These are phyloP conservation scores for Archivesica marissinica DNA, from an alignment of 1,140 invertebrate species.

Conservation along the genomic window DNA sequence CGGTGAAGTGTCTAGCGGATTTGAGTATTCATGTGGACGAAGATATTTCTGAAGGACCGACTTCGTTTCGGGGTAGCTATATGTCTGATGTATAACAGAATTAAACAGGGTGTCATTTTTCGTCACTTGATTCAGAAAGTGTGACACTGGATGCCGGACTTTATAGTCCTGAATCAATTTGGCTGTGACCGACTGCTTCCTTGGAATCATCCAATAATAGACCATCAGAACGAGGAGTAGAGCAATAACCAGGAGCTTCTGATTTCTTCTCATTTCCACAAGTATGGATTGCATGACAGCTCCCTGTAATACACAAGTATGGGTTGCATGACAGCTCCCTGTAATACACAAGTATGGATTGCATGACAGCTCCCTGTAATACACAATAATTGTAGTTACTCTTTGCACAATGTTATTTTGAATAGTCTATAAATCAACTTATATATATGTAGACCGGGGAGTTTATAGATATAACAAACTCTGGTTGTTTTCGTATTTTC, in stretches of 20 bases:
- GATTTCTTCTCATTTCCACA: slow-evolving; percentile 22
- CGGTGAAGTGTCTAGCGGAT: neutral
- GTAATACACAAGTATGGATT: neutral
- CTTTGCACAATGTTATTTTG: no score
- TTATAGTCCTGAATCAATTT: slow-evolving; percentile 9
- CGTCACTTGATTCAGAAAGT: slow-evolving; percentile 3
- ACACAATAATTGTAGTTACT: neutral
- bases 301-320: neutral
- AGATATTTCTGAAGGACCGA: slow-evolving; percentile 39
- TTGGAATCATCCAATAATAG: slow-evolving; percentile 12
- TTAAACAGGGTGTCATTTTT: slow-evolving; percentile 54
- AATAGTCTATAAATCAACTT: no score
- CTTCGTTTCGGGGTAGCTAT: neutral
- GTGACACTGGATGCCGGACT: slow-evolving; percentile 44
- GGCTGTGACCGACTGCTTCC: neutral
- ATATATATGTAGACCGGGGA: no score
- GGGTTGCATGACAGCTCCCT: slow-evolving; percentile 10
- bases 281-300: slow-evolving; percentile 6
- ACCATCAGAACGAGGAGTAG: neutral
- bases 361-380: slow-evolving; percentile 9
- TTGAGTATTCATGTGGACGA: neutral
- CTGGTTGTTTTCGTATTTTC: no score
- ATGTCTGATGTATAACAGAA: slow-evolving; percentile 17
- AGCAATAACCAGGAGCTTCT: slow-evolving; percentile 7
- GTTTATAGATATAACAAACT: no score